Conservation (phyloP, 2,888 invertebrate genomes). For the Pandemis corylana region DNA sequence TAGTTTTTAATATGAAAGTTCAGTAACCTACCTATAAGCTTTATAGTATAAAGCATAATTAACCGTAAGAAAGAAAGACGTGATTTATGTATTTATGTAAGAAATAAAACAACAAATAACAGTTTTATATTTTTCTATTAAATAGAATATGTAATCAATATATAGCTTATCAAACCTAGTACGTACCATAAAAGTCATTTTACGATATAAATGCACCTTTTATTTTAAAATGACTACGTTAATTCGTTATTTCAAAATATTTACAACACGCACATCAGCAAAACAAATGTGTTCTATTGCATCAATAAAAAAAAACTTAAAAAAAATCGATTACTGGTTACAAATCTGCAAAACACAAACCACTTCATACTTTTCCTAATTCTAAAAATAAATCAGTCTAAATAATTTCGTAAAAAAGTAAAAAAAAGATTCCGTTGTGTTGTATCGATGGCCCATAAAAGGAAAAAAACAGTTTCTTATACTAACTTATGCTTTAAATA, state of each 20-base stretch:
- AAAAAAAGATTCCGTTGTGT: conserved; percentile 9
- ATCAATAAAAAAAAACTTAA: conserved; percentile 26
- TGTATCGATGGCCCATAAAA: conserved; percentile 43
- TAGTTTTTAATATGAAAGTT: too few relatives aligned
- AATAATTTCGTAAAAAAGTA: conserved; percentile 37
- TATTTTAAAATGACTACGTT: conserved; percentile 42
- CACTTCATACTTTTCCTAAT: not conserved
- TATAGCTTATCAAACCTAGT: conserved; percentile 25
- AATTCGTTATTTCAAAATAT: conserved; percentile 37
- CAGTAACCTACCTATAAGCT: too few relatives aligned
- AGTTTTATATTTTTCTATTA: conserved; percentile 32
- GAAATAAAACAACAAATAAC: conserved; percentile 7
- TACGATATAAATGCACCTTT: conserved; percentile 43
- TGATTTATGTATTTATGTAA: too few relatives aligned
- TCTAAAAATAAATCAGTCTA: conserved; percentile 41
- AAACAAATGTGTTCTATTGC: not conserved
- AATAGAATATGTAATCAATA: conserved; percentile 28
- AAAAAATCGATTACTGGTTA: conserved; percentile 16
- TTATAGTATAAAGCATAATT: too few relatives aligned
- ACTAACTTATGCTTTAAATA: conserved; percentile 7
- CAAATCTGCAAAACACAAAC: conserved; percentile 23
- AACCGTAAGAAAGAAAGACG: too few relatives aligned
- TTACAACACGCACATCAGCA: conserved; percentile 26
- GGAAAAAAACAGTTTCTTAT: conserved; percentile 2
- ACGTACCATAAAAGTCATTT: conserved; percentile 29